Conservation (phyloP, 2,888 invertebrate genomes). For the Tachina fera region DNA sequence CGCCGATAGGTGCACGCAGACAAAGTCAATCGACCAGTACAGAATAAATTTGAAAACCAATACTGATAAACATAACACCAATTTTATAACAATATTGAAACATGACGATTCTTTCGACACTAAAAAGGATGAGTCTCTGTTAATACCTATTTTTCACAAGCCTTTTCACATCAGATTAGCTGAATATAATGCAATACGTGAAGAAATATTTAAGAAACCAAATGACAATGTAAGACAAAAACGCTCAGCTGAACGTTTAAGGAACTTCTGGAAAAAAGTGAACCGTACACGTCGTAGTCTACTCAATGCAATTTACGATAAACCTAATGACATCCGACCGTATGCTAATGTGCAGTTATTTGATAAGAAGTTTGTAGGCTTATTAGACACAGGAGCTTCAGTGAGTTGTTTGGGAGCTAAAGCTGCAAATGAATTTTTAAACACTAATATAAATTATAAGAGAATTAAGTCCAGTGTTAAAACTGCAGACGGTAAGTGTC, state of each 20-base stretch:
- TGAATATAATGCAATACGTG: constrained; percentile 8
- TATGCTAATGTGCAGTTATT: not conserved
- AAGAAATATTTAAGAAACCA: constrained; percentile 1
- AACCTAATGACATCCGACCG: not conserved
- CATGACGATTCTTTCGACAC: too few relatives aligned
- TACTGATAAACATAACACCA: too few relatives aligned
- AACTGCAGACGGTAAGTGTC: too few relatives aligned
- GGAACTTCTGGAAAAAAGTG: not conserved
- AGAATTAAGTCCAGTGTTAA: not conserved
- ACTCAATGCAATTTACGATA: not conserved
- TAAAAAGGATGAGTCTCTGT: not conserved
- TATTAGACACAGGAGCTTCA: not conserved
- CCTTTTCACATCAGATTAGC: too few relatives aligned
- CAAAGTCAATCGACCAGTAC: too few relatives aligned
- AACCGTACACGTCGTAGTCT: not conserved
- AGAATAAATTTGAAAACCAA: too few relatives aligned
- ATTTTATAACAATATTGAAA: too few relatives aligned
- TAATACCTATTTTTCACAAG: not conserved
- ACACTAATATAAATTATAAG: not conserved
- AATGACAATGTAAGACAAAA: not conserved
- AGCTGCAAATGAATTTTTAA: not conserved
- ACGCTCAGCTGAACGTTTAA: constrained; percentile 1
- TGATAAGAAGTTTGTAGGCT: not conserved
- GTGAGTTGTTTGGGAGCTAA: not conserved
- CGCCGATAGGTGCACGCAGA: too few relatives aligned